Base-by-base conservation (phyloP, 2,888 invertebrate species). In the Ariolimax columbianus region DNA sequence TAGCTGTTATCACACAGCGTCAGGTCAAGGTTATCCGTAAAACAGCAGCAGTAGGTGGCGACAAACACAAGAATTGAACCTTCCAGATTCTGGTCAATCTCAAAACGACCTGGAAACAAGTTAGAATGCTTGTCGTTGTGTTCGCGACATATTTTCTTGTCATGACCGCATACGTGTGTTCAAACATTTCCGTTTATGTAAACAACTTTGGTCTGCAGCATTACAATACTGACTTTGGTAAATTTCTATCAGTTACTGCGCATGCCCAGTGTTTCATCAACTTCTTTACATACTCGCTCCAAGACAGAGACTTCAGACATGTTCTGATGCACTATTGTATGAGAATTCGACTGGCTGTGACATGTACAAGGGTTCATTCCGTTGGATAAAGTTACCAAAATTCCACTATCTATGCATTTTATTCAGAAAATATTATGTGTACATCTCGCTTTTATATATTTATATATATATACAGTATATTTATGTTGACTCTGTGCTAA, bases 101-200 rank as follows among this genome's bases (percentile, higher is more conserved):
- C 3, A 77, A 59, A 77, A 19, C 36, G 4, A 77, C 77, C 11
- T 77, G 77, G 77, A 38, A 43, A 77, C 59, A 77, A 55, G 55
- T 77, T 43, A 33, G 59, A 55, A 77, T 77, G 77, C 26, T 77
- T 1, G 77, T 75, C 1, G 4, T 75, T 30, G 75, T 75, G 30
- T 75, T 75, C 4, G 75, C 51, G 30, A 30, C 47, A 7, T 75
- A 51, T 36, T 75, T 75, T 33, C 0, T 47, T 4, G 11, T 75
- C 33, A 51, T 47, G 51, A 33, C 75, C n/a, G 51, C 75, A 3
- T 51, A 51, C 30, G 30, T 51, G 1, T 23, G 36, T 30, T 7
- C 14, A 23, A 51, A 75, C 19, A 30, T 75, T 1, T 47, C 47
- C 19, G 30, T 51, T 2, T 75, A 75, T 23, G 30, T 23, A 19